Conservation (phyloP, 1,140 invertebrate genomes). For the Babylonia areolata region DNA sequence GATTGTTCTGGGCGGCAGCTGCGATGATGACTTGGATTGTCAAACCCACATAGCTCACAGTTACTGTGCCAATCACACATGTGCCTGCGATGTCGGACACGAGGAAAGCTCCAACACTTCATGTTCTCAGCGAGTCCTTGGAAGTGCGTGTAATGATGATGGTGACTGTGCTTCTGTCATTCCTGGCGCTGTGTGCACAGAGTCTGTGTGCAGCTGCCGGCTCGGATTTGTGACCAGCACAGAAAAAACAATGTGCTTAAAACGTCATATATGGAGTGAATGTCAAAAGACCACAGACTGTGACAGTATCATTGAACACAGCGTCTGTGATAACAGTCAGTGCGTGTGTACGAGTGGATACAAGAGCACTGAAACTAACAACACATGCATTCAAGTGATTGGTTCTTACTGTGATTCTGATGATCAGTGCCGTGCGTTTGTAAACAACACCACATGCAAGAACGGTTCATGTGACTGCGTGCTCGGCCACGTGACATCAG, state of each 20-base stretch:
- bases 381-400: not conserved
- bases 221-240: not conserved
- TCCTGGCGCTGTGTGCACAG: not conserved
- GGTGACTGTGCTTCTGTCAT: not conserved
- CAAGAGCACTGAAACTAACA: not conserved
- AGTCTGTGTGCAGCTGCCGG: conserved; percentile 15
- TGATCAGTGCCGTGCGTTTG: not conserved
- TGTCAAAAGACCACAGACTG: conserved; percentile 4
- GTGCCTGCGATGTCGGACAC: not conserved
- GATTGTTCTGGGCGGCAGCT: not conserved
- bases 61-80: not conserved
- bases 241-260: not conserved
- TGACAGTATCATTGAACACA: not conserved
- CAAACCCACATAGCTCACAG: not conserved
- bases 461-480: not conserved
- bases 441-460: not conserved
- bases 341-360: not conserved
- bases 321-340: not conserved
- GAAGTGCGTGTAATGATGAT: not conserved
- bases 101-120: not conserved
- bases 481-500: not conserved
- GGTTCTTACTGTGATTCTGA: not conserved
- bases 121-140: not conserved
- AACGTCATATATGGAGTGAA: not conserved
- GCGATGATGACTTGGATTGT: not conserved